Percentiles rank a stretch among this genome's conserved stretches.
Evolutionary conservation across 1,140 invertebrate genomes (phyloP).

Genomic region (Temnothorax curvispinosus): DNA sequence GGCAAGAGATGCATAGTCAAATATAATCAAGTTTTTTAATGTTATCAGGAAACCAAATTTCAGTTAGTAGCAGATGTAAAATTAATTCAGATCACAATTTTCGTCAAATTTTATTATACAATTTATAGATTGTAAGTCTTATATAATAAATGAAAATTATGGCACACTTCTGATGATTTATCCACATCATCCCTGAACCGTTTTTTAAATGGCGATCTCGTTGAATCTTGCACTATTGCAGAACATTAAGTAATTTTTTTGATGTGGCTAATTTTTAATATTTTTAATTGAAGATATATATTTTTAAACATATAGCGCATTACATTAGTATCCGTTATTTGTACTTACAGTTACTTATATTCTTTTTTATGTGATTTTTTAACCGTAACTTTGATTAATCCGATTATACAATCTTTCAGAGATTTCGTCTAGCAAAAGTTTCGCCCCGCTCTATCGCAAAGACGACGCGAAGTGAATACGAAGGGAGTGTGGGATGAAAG

Average conservation of each 20-base stretch:
- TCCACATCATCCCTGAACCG: neutral
- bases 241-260: neutral
- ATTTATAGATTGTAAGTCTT: conserved; percentile 15
- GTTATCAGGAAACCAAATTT: neutral
- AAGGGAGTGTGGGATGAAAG: conserved; percentile 10
- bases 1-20: neutral
- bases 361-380: conserved; percentile 56
- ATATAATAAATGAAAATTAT: conserved; percentile 32
- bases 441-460: conserved; percentile 60
- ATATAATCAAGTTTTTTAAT: conserved; percentile 8
- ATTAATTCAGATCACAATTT: neutral
- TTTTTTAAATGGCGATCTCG: neutral
- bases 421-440: conserved; percentile 77
- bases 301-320: neutral
- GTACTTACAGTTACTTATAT: neutral
- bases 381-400: conserved; percentile 74
- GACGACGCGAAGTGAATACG: conserved; percentile 36
- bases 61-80: neutral
- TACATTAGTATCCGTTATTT: neutral
- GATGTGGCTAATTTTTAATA: neutral
- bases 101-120: neutral
- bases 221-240: neutral
- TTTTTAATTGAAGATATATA: neutral
- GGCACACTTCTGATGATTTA: neutral
- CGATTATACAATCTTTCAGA: conserved; percentile 79